Conservation (phyloP, 2,888 invertebrate species). For the Trachelus stipa region DNA sequence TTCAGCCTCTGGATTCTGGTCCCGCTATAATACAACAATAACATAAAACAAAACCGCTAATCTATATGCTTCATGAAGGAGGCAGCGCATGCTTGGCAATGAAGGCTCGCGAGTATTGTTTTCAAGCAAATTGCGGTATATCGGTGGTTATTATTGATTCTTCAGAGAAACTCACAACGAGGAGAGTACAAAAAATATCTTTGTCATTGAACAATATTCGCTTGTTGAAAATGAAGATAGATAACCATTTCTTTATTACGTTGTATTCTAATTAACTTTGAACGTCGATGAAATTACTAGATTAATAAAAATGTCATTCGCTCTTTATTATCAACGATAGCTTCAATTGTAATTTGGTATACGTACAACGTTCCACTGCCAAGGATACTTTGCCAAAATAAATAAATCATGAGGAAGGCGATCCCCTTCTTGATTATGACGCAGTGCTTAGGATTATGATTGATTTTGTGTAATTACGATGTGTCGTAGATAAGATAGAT, state of each 20-base stretch:
- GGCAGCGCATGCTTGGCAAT: slow-evolving; percentile 54
- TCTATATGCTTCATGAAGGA: slow-evolving; percentile 44
- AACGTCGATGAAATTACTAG: not conserved
- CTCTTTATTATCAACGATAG: not conserved
- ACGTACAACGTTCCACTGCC: slow-evolving; percentile 43
- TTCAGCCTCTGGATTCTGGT: slow-evolving; percentile 59
- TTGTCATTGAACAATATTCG: not conserved
- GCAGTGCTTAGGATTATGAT: not conserved
- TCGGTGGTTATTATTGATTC: slow-evolving; percentile 1
- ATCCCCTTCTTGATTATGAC: not conserved
- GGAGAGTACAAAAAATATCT: not conserved
- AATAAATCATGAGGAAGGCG: slow-evolving; percentile 8
- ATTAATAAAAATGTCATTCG: slow-evolving; percentile 10
- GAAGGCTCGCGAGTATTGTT: slow-evolving; percentile 34
- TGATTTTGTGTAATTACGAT: not conserved
- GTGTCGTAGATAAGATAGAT: not conserved
- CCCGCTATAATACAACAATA: slow-evolving; percentile 66
- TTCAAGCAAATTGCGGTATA: slow-evolving; percentile 1
- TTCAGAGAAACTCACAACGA: not conserved
- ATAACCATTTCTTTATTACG: slow-evolving; percentile 21
- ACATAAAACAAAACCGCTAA: slow-evolving; percentile 65
- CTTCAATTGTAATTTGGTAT: too few relatives aligned
- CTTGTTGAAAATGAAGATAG: not conserved
- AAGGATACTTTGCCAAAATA: slow-evolving; percentile 44
- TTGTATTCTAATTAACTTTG: not conserved